phyloP scores from a whole-genome alignment of 2,888 invertebrate genomes.

The Platycnemis pennipes region DNA sequence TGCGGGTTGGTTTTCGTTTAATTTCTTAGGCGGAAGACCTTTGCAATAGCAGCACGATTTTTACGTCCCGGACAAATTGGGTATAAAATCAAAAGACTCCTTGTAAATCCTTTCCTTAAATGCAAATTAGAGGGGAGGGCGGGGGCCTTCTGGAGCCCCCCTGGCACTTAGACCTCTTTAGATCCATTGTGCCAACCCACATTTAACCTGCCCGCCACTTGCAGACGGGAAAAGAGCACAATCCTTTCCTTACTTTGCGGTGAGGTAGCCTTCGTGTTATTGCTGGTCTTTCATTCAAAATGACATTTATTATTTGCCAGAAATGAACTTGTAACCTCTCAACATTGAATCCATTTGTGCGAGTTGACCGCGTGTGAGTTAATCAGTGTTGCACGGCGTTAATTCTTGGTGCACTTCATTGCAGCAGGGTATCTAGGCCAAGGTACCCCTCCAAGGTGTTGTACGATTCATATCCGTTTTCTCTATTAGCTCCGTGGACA shows the following conservation, averaged over 20 bases:
- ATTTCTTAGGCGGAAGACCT: no score
- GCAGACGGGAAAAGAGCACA: no score
- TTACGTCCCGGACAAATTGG: no score
- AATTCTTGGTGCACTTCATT: neutral
- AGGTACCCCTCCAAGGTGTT: neutral
- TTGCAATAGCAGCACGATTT: no score
- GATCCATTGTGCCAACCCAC: no score
- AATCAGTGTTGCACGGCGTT: neutral
- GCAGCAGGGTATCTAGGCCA: neutral
- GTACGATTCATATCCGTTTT: neutral
- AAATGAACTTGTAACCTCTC: neutral
- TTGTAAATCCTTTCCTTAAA: no score
- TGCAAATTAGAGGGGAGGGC: no score
- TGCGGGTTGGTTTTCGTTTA: neutral
- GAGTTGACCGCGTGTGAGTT: neutral
- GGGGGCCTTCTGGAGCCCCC: no score
- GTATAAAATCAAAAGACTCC: no score
- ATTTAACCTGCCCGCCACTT: no score
- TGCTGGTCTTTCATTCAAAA: neutral
- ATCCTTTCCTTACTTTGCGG: neutral
- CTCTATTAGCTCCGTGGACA: neutral
- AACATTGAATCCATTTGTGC: neutral
- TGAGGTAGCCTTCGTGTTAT: neutral
- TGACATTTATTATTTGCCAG: neutral
- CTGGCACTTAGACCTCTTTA: no score